Evolutionary conservation across 2,888 invertebrate genomes (phyloP).

Genomic region (Brenthis ino): DNA sequence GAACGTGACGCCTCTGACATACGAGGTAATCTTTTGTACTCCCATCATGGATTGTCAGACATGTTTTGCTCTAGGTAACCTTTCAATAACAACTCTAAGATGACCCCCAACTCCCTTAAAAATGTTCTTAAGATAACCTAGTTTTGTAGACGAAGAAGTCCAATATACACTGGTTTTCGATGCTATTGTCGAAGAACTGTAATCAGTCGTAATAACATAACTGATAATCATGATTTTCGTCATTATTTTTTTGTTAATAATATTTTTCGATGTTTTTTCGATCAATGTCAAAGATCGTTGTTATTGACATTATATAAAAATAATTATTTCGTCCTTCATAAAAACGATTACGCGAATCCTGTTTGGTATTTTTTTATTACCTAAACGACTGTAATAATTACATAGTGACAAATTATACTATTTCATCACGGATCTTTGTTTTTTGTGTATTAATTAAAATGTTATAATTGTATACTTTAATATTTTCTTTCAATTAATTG

Average conservation of each 20-base stretch:
- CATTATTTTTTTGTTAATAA: conserved; percentile 70
- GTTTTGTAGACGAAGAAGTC: conserved; percentile 43
- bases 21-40: conserved; percentile 78
- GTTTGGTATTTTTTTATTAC: conserved; percentile 32
- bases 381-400: conserved; percentile 30
- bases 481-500: conserved; percentile 10
- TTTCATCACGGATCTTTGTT: conserved; percentile 35
- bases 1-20: conserved; percentile 72
- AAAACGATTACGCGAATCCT: conserved; percentile 35
- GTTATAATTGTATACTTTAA: conserved; percentile 8
- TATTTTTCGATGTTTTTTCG: conserved; percentile 59
- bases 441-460: conserved; percentile 18
- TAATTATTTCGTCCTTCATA: conserved; percentile 47
- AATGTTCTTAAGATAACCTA: conserved; percentile 43
- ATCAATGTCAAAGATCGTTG: conserved; percentile 73
- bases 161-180: conserved; percentile 49
- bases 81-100: conserved; percentile 52
- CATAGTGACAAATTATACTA: conserved; percentile 39
- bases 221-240: conserved; percentile 66
- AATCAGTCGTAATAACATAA: conserved; percentile 74
- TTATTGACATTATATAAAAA: conserved; percentile 74
- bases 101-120: conserved; percentile 46
- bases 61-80: conserved; percentile 65
- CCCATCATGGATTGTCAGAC: conserved; percentile 70
- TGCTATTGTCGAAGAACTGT: conserved; percentile 72